Evolutionary conservation across 2,888 invertebrate genomes (phyloP).

Genomic region (Volucella bombylans): DNA sequence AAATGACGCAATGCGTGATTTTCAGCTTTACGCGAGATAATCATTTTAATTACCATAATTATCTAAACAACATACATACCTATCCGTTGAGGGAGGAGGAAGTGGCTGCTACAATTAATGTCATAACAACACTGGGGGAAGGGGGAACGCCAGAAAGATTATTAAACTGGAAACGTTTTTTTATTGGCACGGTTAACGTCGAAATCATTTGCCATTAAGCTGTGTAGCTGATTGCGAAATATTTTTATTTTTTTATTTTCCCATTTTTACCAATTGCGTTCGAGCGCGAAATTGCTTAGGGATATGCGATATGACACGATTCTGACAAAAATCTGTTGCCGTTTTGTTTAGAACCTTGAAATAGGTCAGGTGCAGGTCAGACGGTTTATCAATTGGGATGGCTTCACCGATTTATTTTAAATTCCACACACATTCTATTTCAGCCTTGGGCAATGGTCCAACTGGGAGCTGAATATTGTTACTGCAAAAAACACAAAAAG

Average conservation of each 20-base stretch:
- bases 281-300: background rate
- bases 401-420: slow-evolving; percentile 33
- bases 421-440: background rate
- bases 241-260: slow-evolving; percentile 7
- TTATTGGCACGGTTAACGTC: background rate
- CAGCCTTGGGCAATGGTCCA: slow-evolving; percentile 66
- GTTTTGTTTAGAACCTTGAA: background rate
- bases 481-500: no score
- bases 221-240: slow-evolving; percentile 6
- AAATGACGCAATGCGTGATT: slow-evolving; percentile 65
- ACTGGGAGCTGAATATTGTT: slow-evolving; percentile 48
- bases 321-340: slow-evolving; percentile 35
- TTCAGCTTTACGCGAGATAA: slow-evolving; percentile 48
- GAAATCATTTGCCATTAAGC: background rate
- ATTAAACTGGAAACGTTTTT: background rate
- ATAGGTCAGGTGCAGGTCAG: slow-evolving; percentile 57
- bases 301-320: slow-evolving; percentile 18
- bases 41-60: slow-evolving; percentile 68
- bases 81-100: background rate
- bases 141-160: slow-evolving; percentile 1
- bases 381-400: slow-evolving; percentile 25
- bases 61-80: slow-evolving; percentile 39
- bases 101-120: slow-evolving; percentile 24
- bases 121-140: background rate
- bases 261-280: background rate